Base-by-base conservation (phyloP, 1,140 invertebrate species). In the Cotesia vestalis region DNA sequence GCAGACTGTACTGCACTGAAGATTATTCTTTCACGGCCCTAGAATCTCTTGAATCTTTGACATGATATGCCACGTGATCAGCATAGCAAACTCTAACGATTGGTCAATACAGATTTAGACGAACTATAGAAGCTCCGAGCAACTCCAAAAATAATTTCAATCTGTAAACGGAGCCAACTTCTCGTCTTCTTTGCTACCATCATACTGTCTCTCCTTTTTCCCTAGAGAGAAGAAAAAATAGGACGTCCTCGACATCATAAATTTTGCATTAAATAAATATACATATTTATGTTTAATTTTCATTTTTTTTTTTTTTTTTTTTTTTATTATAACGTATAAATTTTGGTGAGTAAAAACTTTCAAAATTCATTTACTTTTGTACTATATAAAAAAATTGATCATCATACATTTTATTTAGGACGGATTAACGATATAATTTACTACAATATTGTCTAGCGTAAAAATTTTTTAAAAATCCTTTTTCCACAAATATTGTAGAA, bases 1-100 rank as follows among this genome's bases (percentile, higher is more conserved):
- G 88, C 85, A 88, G 87, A 89, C 88, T 90, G 88, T 88, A 78
- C 71, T 72, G 72, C 60, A 77, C 77, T 74, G 70, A 75, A 71
- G 76, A 76, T 74, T 78, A 69, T 67, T 76, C 73, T 73, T 73
- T 78, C 74, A 78, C 75, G 73, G 66, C 57, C 73, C 76, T 77
- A 74, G 75, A 75, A 71, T 73, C 66, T 57, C 57, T 72, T 68
- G 62, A 55, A 55, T 72, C 53, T 72, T 72, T 55, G 2, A 55
- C 70, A 66, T 51, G 51, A 64, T 35, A 61, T 60, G 46, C 67
- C 77, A 81, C 76, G 75, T 77, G 78, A 79, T 68, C 69, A 17
- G 38, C 8, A 35, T 11, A 60, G 36, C 20, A 72, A 67, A 67
- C 57, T 12, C 0, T 27, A 40, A 71, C 70, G 73, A 82, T 85